phyloP scores from a whole-genome alignment of 1,140 invertebrate genomes.

The Panagrolaimus sp. region DNA sequence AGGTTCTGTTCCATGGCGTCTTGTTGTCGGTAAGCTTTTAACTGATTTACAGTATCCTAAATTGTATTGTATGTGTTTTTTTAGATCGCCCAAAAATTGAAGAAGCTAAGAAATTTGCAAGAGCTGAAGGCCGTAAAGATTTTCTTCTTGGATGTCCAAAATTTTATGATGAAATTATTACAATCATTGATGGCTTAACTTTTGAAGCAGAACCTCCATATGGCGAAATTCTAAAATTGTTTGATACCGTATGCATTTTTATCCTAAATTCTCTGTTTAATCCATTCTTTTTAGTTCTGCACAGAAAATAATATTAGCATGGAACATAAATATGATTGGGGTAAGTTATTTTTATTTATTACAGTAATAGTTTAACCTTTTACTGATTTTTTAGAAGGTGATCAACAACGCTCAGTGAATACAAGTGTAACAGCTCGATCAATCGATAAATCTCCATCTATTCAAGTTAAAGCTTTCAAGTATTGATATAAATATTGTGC shows the following conservation, averaged over 20 bases:
- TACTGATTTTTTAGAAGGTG: constrained; percentile 14
- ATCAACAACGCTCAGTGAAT: constrained; percentile 25
- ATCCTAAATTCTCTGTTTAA: no score
- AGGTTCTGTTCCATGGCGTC: constrained; percentile 45
- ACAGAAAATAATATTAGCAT: constrained; percentile 21
- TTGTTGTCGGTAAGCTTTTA: constrained; percentile 26
- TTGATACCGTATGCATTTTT: no score
- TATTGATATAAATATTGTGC: no score
- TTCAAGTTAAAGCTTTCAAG: constrained; percentile 26
- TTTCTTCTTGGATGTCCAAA: constrained; percentile 37
- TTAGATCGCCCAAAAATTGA: constrained; percentile 27
- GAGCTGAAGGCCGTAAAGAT: constrained; percentile 20
- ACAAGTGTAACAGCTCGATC: constrained; percentile 22
- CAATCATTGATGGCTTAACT: constrained; percentile 25
- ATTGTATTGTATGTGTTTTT: not conserved
- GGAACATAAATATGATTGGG: constrained; percentile 30
- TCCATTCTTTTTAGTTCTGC: constrained; percentile 16
- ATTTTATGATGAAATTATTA: constrained; percentile 31
- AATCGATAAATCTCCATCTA: constrained; percentile 26
- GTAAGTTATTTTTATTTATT: not conserved
- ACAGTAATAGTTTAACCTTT: not conserved
- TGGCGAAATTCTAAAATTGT: not conserved
- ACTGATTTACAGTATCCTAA: not conserved
- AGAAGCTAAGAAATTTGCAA: constrained; percentile 24
- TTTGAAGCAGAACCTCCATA: constrained; percentile 21